Percentiles rank a stretch among this genome's conserved stretches.
Evolutionary conservation across 2,113 vertebrate species (phyloP).

Genomic region (Fregetta grallaria): DNA sequence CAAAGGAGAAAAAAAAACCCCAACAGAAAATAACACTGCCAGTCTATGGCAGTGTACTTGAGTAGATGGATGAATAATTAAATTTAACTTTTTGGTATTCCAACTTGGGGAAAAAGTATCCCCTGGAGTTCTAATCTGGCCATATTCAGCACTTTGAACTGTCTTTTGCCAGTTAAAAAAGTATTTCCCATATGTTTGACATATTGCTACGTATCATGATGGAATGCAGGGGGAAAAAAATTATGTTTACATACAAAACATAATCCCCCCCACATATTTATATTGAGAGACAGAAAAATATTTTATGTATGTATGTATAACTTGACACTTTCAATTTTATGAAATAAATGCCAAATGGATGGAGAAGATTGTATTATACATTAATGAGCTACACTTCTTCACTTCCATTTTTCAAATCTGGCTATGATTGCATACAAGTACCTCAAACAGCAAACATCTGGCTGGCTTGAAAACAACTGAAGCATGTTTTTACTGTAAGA

Average conservation of each 20-base stretch:
- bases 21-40: neutral
- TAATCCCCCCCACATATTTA: slow-evolving; percentile 8
- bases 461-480: neutral
- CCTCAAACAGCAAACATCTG: slow-evolving; percentile 38
- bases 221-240: neutral
- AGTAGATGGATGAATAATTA: neutral
- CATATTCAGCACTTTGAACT: neutral
- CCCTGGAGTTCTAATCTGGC: neutral
- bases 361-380: neutral
- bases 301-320: neutral
- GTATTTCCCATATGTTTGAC: slow-evolving; percentile 20
- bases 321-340: slow-evolving; percentile 9
- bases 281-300: slow-evolving; percentile 11
- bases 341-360: slow-evolving; percentile 38
- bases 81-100: neutral
- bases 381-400: neutral
- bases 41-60: neutral
- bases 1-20: neutral
- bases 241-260: neutral
- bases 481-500: neutral
- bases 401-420: slow-evolving; percentile 25
- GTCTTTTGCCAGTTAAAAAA: neutral
- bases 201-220: neutral
- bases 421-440: neutral
- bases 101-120: neutral